Base-by-base conservation (phyloP, 30 jellyfish, hydroid and myxozoan species). In the Aurelia aurita complex sp. Pacific region DNA sequence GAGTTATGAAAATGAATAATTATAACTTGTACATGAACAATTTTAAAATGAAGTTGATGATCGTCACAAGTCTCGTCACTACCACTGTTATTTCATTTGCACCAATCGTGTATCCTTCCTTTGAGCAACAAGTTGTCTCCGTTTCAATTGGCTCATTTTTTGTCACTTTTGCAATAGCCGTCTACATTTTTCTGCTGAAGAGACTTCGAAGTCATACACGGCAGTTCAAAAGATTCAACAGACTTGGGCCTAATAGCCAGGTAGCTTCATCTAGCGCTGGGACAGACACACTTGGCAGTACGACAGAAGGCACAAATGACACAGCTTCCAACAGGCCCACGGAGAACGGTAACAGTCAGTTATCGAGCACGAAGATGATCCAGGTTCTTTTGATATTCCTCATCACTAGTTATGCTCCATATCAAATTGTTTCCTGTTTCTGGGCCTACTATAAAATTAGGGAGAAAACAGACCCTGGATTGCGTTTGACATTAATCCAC, bases 341-440 rank as follows among this genome's bases (percentile, higher is more conserved):
- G 19, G 18, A 23, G 2, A 85, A 60, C 32, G 64, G 73, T 55
- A 82, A 64, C 34, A 75, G 76, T 29, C 85, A 82, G 74, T 19
- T 82, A 38, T 82, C 91, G 11, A 84, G 86, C 29, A 82, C 85
- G 73, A 82, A 82, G 64, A 60, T 86, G n/a, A 72, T 82, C 64
- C 91, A 85, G 4, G 46, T 82, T 55, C 75, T 72, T 18, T 80
- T 82, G 33, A 79, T 78, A 3, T 78, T 80, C 16, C 36, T 82
- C 33, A 35, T 55, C 15, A 72, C 71, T 17, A 57, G 63, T 34
- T 82, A 82, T 62, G 55, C 62, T 35, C 91, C 91, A 3, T 82
- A 71, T 57, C 73, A 82, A 60, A 71, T 72, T 29, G 43, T 55
- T 74, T 70, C 91, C 4, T 78, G 73, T 2, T 18, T 63, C 29